Conservation (phyloP, 1,140 invertebrate species). For the Protaetia brevitarsis region DNA sequence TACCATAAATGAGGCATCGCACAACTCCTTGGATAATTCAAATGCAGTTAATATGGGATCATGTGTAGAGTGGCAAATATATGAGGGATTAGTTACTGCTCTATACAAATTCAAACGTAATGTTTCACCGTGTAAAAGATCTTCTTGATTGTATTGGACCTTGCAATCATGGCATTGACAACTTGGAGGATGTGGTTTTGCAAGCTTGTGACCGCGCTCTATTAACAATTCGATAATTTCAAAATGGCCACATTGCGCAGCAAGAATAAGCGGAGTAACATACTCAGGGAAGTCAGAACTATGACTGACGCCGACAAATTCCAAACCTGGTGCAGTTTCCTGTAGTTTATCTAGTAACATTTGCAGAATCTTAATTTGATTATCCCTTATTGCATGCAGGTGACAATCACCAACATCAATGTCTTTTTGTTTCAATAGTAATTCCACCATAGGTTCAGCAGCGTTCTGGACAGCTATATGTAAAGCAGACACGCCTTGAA, state of each 20-base stretch:
- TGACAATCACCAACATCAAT: slow-evolving; percentile 56
- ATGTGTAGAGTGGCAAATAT: slow-evolving; percentile 61
- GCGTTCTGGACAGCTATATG: slow-evolving; percentile 54
- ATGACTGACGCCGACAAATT: slow-evolving; percentile 52
- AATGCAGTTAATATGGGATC: slow-evolving; percentile 68
- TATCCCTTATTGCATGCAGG: slow-evolving; percentile 55
- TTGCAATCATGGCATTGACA: slow-evolving; percentile 60
- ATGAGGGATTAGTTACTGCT: slow-evolving; percentile 64
- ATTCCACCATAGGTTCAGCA: slow-evolving; percentile 54
- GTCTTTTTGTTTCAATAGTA: slow-evolving; percentile 50
- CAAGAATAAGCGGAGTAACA: slow-evolving; percentile 69
- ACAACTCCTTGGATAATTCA: slow-evolving; percentile 56
- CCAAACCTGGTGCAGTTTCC: slow-evolving; percentile 50
- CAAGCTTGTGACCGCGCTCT: slow-evolving; percentile 55
- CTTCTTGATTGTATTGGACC: slow-evolving; percentile 48
- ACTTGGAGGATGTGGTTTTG: slow-evolving; percentile 57
- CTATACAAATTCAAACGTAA: slow-evolving; percentile 56
- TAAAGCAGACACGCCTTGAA: slow-evolving; percentile 56
- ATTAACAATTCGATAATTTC: slow-evolving; percentile 67
- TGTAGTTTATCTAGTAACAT: slow-evolving; percentile 53
- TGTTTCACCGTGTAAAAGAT: slow-evolving; percentile 51
- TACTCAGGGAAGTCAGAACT: slow-evolving; percentile 64
- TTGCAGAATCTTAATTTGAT: slow-evolving; percentile 51
- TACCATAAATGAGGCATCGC: slow-evolving; percentile 49
- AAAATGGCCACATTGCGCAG: slow-evolving; percentile 67